Evolutionary conservation across 2,797 vertebrate species (phyloP).

Genomic region (Scolopax rusticola): DNA sequence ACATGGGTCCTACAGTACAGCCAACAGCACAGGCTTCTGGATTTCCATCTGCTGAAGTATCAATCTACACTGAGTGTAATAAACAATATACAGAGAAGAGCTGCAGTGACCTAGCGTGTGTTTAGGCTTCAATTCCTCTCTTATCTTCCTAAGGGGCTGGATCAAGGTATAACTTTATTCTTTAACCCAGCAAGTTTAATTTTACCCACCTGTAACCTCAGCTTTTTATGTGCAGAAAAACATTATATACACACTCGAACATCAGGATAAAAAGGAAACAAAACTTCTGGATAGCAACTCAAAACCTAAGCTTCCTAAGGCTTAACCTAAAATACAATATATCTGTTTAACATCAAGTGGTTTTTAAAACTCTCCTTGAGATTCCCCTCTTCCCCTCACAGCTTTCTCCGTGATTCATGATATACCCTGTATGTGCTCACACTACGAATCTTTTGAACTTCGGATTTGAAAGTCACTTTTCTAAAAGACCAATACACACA

Average conservation of each 20-base stretch:
- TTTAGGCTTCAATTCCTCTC: constrained; percentile 1
- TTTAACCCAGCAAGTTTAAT: not conserved
- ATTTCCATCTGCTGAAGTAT: not conserved
- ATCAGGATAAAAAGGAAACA: constrained; percentile 54
- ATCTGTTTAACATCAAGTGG: constrained; percentile 35
- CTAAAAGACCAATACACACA: not conserved
- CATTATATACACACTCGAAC: not conserved
- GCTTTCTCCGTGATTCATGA: constrained; percentile 52
- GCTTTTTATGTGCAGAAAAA: not conserved
- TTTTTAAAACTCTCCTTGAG: constrained; percentile 63
- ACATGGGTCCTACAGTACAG: not conserved
- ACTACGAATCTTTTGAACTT: constrained; percentile 63
- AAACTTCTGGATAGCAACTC: constrained; percentile 56
- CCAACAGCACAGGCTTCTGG: not conserved
- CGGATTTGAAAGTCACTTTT: constrained; percentile 37
- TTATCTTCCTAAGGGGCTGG: not conserved
- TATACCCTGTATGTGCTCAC: constrained; percentile 41
- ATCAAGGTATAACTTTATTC: not conserved
- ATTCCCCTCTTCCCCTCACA: not conserved
- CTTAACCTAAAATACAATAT: constrained; percentile 52
- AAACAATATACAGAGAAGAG: not conserved
- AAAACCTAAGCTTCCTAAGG: constrained; percentile 51
- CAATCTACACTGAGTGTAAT: not conserved
- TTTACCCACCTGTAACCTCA: not conserved
- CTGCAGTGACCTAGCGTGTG: not conserved